phyloP scores from a whole-genome alignment of 1,140 invertebrate species.

The Bombus sibiricus region DNA sequence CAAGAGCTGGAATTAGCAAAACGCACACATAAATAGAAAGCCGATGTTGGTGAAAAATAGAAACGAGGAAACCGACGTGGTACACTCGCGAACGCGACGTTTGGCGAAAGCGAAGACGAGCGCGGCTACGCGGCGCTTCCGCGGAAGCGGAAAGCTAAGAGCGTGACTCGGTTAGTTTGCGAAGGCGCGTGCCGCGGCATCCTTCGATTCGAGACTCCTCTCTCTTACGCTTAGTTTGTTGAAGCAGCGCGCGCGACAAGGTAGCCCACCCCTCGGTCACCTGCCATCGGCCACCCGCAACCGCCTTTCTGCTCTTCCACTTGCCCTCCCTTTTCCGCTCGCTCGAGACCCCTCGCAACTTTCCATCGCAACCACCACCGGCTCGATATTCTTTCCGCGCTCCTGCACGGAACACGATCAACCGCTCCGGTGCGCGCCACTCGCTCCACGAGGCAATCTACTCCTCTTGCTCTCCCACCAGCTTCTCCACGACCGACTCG shows the following conservation, averaged over 20 bases:
- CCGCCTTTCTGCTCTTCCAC: slow-evolving; percentile 37
- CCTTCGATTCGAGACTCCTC: slow-evolving; percentile 35
- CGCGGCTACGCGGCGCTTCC: not conserved
- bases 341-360: not conserved
- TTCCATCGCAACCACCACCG: not conserved
- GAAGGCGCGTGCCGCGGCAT: slow-evolving; percentile 57
- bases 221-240: slow-evolving; percentile 9
- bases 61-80: not conserved
- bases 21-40: no score
- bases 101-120: not conserved
- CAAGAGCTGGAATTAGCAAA: no score
- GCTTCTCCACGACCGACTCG: no score
- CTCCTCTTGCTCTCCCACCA: not conserved
- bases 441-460: not conserved
- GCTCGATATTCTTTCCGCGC: slow-evolving; percentile 68
- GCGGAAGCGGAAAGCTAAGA: not conserved
- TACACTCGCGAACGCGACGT: slow-evolving; percentile 1
- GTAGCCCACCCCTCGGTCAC: slow-evolving; percentile 12
- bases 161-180: slow-evolving; percentile 50
- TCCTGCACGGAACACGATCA: slow-evolving; percentile 59
- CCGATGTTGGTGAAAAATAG: not conserved
- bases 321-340: not conserved
- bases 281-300: not conserved
- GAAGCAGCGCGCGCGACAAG: slow-evolving; percentile 40
- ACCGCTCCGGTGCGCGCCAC: slow-evolving; percentile 41